Conservation (phyloP, 2,797 vertebrate genomes). For the Coregonus suidteri region DNA sequence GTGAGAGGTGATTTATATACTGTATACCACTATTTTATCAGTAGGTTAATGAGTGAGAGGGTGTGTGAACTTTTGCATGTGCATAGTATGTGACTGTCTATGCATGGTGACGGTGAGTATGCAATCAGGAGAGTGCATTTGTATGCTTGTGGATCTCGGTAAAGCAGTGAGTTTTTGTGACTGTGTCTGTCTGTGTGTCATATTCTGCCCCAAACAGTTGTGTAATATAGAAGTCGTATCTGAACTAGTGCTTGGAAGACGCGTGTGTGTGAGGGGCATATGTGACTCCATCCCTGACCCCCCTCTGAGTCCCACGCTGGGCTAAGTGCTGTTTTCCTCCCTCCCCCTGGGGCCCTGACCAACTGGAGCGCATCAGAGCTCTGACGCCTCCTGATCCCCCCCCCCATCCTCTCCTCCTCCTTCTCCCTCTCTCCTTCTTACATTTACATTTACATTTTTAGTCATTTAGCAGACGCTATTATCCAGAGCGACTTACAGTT, state of each 20-base stretch:
- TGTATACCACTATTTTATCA: too few species aligned
- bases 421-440: constrained; percentile 11
- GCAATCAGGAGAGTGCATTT: background rate
- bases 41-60: background rate
- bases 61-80: background rate
- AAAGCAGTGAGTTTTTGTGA: background rate
- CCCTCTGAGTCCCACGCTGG: constrained; percentile 63
- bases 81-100: too few species aligned
- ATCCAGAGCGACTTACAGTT: too few species aligned
- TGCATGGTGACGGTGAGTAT: too few species aligned
- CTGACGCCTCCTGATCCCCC: background rate
- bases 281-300: constrained; percentile 56
- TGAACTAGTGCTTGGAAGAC: constrained; percentile 10
- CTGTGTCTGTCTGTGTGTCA: background rate
- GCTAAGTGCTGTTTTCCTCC: constrained; percentile 63
- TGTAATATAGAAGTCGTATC: background rate
- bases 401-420: constrained; percentile 11
- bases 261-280: constrained; percentile 48
- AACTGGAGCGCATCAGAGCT: constrained; percentile 48
- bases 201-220: background rate
- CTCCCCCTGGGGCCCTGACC: constrained; percentile 56
- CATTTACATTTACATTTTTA: too few species aligned
- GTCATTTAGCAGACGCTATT: too few species aligned
- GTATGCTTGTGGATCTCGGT: background rate
- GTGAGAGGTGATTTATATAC: too few species aligned